Evolutionary conservation across 1,140 invertebrate genomes (phyloP).

Genomic region (Aphelinus atriplicis): DNA sequence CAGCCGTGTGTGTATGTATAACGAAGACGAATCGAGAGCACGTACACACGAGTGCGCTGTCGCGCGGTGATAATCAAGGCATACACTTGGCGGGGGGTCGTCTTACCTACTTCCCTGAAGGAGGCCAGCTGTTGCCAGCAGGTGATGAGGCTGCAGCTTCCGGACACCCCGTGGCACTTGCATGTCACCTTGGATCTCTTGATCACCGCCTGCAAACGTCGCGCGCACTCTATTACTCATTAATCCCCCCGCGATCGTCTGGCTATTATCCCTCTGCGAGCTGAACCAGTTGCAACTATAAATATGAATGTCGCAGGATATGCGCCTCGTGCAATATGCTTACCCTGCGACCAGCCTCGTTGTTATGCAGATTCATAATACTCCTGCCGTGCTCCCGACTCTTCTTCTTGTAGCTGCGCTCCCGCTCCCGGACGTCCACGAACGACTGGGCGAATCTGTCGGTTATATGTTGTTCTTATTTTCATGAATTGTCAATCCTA

Average conservation of each 20-base stretch:
- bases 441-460: constrained; percentile 89
- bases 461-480: no score
- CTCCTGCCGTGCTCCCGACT: constrained; percentile 81
- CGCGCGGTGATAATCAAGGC: no score
- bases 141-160: constrained; percentile 90
- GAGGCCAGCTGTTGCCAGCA: constrained; percentile 94
- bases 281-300: no score
- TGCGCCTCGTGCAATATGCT: constrained; percentile 54
- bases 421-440: constrained; percentile 88
- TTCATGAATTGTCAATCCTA: no score
- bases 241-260: no score
- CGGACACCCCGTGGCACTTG: constrained; percentile 94
- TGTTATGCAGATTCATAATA: constrained; percentile 95
- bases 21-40: background rate
- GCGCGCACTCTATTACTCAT: no score
- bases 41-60: no score
- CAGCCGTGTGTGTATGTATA: background rate
- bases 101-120: constrained; percentile 88
- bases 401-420: constrained; percentile 75
- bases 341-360: constrained; percentile 92
- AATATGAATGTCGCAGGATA: no score
- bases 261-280: no score
- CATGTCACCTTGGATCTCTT: constrained; percentile 89
- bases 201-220: constrained; percentile 79
- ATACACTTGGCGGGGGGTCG: no score